These are phyloP conservation scores for Chiloscyllium plagiosum DNA, from an alignment of 2,113 vertebrate species.

Conservation along the genomic window DNA sequence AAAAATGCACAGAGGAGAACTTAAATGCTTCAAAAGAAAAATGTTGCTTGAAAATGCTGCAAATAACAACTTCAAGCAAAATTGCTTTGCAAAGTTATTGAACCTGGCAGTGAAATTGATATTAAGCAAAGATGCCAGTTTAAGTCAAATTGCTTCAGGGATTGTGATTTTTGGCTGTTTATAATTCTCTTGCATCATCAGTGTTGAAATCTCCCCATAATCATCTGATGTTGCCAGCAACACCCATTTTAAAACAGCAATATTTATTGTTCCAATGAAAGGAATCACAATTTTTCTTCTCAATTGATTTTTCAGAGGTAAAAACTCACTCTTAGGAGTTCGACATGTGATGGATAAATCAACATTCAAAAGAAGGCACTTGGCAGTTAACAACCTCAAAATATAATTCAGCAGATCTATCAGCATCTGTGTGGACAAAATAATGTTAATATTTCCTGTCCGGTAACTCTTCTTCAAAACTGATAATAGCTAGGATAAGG, in stretches of 20 bases:
- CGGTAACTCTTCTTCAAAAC: too few species aligned
- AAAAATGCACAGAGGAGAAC: not conserved
- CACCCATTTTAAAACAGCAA: not conserved
- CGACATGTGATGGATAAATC: not conserved
- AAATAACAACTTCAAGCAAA: conserved; percentile 25
- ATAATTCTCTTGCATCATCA: not conserved
- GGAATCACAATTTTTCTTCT: not conserved
- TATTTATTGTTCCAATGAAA: not conserved
- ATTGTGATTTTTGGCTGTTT: not conserved
- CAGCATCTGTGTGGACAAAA: too few species aligned
- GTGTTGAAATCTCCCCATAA: not conserved
- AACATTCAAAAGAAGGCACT: not conserved
- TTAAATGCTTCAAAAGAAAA: not conserved
- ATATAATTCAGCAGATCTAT: not conserved
- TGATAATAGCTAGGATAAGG: too few species aligned
- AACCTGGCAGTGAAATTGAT: not conserved
- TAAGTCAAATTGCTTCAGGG: not conserved
- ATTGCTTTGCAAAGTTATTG: not conserved
- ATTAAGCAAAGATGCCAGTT: not conserved
- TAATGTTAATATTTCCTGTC: too few species aligned
- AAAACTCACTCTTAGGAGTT: not conserved
- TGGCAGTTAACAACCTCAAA: not conserved
- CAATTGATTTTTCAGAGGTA: not conserved
- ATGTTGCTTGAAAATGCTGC: not conserved
- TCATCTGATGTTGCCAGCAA: not conserved